phyloP scores from a whole-genome alignment of 1,140 invertebrate genomes.

The Plutomurus gul region DNA sequence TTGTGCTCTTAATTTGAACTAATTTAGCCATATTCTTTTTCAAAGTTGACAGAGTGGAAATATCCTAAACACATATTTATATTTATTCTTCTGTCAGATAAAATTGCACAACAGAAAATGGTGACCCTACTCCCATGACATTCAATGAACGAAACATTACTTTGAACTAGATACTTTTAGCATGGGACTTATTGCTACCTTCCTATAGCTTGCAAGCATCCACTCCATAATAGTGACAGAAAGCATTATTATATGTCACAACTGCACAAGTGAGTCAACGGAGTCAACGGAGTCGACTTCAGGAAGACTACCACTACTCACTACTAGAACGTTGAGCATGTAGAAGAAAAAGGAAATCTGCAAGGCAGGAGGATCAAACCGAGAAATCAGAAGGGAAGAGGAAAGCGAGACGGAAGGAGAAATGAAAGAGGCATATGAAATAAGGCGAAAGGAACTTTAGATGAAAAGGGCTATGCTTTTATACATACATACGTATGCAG shows the following conservation, averaged over 20 bases:
- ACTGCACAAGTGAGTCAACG: conserved; percentile 15
- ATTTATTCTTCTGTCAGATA: no score
- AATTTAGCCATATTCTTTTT: not conserved
- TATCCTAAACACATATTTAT: no score
- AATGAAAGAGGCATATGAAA: conserved; percentile 23
- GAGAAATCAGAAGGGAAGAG: conserved; percentile 26
- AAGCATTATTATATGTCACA: conserved; percentile 14
- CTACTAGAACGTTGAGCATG: conserved; percentile 5
- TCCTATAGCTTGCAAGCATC: no score
- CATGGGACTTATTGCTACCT: no score
- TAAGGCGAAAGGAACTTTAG: conserved; percentile 4
- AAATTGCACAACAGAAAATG: no score
- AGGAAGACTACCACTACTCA: no score
- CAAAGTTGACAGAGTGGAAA: no score
- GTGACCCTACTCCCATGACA: no score
- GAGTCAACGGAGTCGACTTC: not conserved
- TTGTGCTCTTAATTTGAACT: conserved; percentile 1
- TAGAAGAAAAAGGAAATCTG: conserved; percentile 22
- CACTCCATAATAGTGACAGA: no score
- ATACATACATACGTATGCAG: not conserved
- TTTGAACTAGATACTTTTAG: no score
- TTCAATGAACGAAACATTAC: no score
- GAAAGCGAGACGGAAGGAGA: conserved; percentile 22
- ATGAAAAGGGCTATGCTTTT: not conserved
- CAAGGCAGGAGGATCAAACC: conserved; percentile 27